Evolutionary conservation across 2,113 vertebrate species (phyloP), one percentile per base, ranked within the genome.

Genomic region (Penelope pileata): DNA sequence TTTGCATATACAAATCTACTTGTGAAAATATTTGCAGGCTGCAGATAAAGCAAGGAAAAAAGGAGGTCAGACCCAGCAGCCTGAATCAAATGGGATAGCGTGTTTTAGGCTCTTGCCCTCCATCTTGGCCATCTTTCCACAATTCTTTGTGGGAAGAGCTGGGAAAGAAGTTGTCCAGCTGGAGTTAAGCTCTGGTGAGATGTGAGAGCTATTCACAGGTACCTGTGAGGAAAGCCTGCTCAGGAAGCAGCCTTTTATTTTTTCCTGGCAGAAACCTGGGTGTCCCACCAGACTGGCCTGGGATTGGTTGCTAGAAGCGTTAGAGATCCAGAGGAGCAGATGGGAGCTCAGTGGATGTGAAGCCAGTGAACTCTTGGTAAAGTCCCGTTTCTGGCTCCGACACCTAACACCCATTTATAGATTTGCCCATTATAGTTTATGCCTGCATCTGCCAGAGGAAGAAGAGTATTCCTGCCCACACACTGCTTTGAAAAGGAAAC

Each of bases 401-500:
- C 62, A 75, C 12, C 43, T 91, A 85, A 82, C 64, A n/a, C 22
- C 10, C 12, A 12, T 9, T 48, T 86, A 63, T 64, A 85, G 90
- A 90, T 92, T 75, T 91, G 36, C 36, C 53, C 7, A 1, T 48
- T 87, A 75, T n/a, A 94, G 36, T 81, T 86, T 63, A 40, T 48
- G 72, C 60, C 38, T 70, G 80, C 26, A 54, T 32, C 78, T 90
- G 54, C 63, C 30, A 50, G 24, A 34, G 58, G 86, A 92, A 91
- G 47, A 48, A 78, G 72, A 85, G 47, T 89, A 9, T 56, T 86
- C 59, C 84, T 91, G 53, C 56, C 77, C 74, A 68, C 32, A 42
- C 7, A 3, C 24, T 59, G 40, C 75, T 94, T 84, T 59, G 69
- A 43, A 70, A 87, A 94, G 74, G 77, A 89, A 89, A 72, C 38